Evolutionary conservation across 2,797 vertebrate genomes (phyloP), one percentile per base, ranked within the genome.

Genomic region (Gallinago stenura): DNA sequence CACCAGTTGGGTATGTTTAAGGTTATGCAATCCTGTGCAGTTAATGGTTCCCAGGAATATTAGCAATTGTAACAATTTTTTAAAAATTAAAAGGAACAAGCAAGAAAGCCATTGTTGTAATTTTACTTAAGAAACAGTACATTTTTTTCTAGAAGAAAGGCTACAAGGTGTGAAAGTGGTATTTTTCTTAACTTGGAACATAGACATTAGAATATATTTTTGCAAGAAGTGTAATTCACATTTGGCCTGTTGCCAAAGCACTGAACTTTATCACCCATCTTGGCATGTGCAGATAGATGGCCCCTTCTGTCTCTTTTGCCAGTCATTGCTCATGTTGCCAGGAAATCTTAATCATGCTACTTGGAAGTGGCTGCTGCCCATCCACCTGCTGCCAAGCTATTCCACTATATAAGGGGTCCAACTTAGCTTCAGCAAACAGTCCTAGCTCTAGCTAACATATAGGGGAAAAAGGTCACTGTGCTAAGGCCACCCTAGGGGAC

Each of bases 261-360:
- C 75, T 89, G 95, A 94, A 83, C 93, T 95, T 97, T 89, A 94
- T 97, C 78, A 90, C 92, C 91, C 46, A n/a, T 12, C 43, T 46
- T 92, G 93, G 84, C 81, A 57, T 24, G 60, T 90, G 83, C 80
- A 89, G 96, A 95, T 97, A 89, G 95, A 96, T 46, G 72, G 94
- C 68, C 92, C 91, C 91, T 97, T 97, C 93, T 97, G 95, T 91
- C 95, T 93, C 78, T 84, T 93, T 87, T 90, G 91, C 97, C 97
- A 96, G 70, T 89, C 87, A 86, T 60, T 90, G 85, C 94, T 95
- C 61, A 20, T 30, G 75, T 65, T 98, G 96, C 97, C 97, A 98
- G 96, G 91, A 97, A 98, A 87, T 96, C 95, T 97, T 96, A 91
- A 96, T 96, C 94, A 90, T 35, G 78, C 95, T 96, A 89, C 81